Percentiles rank a stretch among this genome's conserved stretches.
phyloP scores from a whole-genome alignment of 2,797 vertebrate genomes.

The Dromococcyx pavoninus region DNA sequence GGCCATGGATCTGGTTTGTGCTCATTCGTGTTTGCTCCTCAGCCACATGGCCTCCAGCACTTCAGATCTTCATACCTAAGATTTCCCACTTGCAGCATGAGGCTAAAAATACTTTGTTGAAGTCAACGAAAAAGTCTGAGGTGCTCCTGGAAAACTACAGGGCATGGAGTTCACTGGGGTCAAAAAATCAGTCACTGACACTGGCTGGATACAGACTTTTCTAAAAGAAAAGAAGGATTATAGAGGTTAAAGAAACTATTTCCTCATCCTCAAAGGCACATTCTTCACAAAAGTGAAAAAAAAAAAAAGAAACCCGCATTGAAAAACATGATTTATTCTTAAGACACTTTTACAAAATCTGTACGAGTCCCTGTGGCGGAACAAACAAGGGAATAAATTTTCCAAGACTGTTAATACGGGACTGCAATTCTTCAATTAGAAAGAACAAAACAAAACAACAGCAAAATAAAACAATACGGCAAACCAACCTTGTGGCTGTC shows the following conservation, averaged over 20 bases:
- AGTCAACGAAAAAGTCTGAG: neutral
- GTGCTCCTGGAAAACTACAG: constrained; percentile 26
- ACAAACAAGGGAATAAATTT: neutral
- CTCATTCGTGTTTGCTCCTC: neutral
- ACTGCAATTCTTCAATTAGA: constrained; percentile 25
- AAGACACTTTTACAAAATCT: constrained; percentile 15
- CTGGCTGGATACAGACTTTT: neutral
- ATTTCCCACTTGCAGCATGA: neutral
- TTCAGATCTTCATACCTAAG: constrained; percentile 16
- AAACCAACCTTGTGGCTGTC: neutral
- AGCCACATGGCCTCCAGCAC: neutral
- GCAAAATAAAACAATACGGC: neutral
- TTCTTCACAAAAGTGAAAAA: neutral
- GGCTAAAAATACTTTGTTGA: constrained; percentile 37
- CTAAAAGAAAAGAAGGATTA: neutral
- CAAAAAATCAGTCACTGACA: constrained; percentile 8
- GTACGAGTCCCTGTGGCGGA: neutral
- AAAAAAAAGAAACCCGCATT: rapidly evolving
- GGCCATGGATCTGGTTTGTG: neutral
- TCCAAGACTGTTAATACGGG: neutral
- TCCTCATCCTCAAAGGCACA: neutral
- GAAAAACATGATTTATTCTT: constrained; percentile 9
- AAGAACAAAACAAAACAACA: neutral
- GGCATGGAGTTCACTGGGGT: constrained; percentile 15
- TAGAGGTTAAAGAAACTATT: neutral